Evolutionary conservation across 2,888 invertebrate species (phyloP), one percentile per base, ranked within the genome.

Genomic region (Electrophaes corylata): DNA sequence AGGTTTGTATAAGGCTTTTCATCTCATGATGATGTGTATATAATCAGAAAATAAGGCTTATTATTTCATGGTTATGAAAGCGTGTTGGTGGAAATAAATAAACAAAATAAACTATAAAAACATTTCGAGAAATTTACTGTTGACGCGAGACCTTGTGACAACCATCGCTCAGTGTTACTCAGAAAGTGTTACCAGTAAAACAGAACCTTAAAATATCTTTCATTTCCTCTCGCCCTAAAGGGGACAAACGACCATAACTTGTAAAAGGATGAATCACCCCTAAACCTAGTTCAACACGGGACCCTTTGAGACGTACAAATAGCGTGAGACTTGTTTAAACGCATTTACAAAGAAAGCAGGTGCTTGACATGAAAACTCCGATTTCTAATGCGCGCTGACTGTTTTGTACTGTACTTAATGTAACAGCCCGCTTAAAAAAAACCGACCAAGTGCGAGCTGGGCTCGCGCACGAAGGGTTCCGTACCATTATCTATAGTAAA

Each of bases 261-360:
- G 64, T 62, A 52, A 66, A 64, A 48, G 57, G 57, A 53, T 52
- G 63, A 62, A 47, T 58, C 65, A 66, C 62, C 62, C 55, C 64
- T 19, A 52, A 69, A 65, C 60, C 63, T 65, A 57, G 63, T 50
- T 45, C 40, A 66, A 65, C 65, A 60, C 46, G 43, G 41, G 49
- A 59, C 52, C 53, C 61, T 60, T 63, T 10, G 33, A 47, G 47
- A 47, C 14, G 26, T 43, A 46, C 43, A 46, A 57, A 57, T 57
- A 57, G 45, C 8, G 41, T 14, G 52, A 46, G 53, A 47, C 26
- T 60, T 50, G 45, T 54, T 46, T 43, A 43, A 56, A 45, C 20
- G 11, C 19, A 39, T 29, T 52, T 29, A 11, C 12, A 11, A 4
- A 29, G 16, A 45, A 45, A 40, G 12, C 40, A 10, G n/a, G 29